Conservation (phyloP, 2,113 vertebrate species). For the Gavialis gangeticus region DNA sequence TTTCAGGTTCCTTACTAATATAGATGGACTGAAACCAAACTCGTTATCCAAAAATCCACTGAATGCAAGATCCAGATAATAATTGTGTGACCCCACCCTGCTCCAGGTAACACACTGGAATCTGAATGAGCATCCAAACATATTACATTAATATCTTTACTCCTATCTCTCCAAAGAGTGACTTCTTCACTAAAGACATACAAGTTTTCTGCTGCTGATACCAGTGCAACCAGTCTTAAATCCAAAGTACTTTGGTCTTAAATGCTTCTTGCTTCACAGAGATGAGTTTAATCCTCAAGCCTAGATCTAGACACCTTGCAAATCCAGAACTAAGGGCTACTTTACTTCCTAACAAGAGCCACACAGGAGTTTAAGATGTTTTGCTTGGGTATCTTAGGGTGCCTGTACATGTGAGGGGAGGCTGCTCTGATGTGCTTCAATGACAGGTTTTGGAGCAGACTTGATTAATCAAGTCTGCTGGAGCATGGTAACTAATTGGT, state of each 20-base stretch:
- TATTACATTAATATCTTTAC: neutral
- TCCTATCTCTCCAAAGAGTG: neutral
- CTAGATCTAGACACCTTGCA: slow-evolving; percentile 62
- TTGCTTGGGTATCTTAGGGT: slow-evolving; percentile 6
- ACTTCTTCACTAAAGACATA: slow-evolving; percentile 18
- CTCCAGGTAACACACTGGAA: slow-evolving; percentile 10
- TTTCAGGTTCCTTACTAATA: neutral
- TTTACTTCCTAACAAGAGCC: slow-evolving; percentile 71
- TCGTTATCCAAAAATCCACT: neutral
- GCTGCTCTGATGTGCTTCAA: too few relatives aligned
- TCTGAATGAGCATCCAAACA: neutral
- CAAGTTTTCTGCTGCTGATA: neutral
- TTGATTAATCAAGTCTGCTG: too few relatives aligned
- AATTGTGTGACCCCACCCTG: neutral
- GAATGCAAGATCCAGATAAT: neutral
- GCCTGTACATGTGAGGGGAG: too few relatives aligned
- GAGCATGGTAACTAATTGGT: too few relatives aligned
- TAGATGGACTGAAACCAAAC: neutral
- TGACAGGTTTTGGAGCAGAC: too few relatives aligned
- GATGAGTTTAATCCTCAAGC: slow-evolving; percentile 52
- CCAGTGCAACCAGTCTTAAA: slow-evolving; percentile 63
- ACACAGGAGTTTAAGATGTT: slow-evolving; percentile 68
- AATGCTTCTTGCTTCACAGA: slow-evolving; percentile 65
- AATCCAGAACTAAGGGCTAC: slow-evolving; percentile 67
- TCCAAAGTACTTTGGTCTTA: slow-evolving; percentile 74